Evolutionary conservation across 2,888 invertebrate genomes (phyloP), one percentile per base, ranked within the genome.

Genomic region (Odontocolon sp.): DNA sequence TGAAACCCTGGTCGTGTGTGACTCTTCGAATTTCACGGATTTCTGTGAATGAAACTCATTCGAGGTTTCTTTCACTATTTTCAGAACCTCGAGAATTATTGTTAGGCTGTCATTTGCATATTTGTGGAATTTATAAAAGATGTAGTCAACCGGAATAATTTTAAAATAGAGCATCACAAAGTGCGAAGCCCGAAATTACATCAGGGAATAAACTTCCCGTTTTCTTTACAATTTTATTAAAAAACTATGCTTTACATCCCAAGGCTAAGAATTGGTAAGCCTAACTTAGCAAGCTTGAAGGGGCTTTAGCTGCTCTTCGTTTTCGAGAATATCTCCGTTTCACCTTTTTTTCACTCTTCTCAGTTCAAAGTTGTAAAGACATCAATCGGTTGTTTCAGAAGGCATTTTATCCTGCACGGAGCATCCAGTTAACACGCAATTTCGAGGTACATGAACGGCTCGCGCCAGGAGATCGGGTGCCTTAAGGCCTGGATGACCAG

Each of bases 361-460:
- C 23, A 1, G n/a, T 40, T n/a, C 26, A 28, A 31, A 42, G 67
- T 47, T 54, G 38, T 56, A 61, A 68, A 72, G 67, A 68, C 71
- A 67, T 71, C 52, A 61, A 71, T 71, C 59, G 45, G 9, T 14
- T 8, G 47, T 16, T 23, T 26, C 4, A 5, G 26, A 42, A 33
- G 28, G 61, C 11, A 26, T 11, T 5, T 5, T 0, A 26, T 11
- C 3, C 6, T 2, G 18, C 57, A 11, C 61, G 42, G 28, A 18
- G 31, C 61, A 45, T 21, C 59, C 81, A 71, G 84, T 87, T 87
- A 86, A 87, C 82, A 78, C 82, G 85, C 84, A 87, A 88, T 88
- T 88, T 87, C 83, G 83, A 84, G 84, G 81, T 85, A 85, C 80
- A 88, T 86, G 86, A 88, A 83, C 85, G 83, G 74, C 83, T 84